Evolutionary conservation across 2,113 vertebrate genomes (phyloP), one percentile per base, ranked within the genome.

Genomic region (Rhynchomys soricoides): DNA sequence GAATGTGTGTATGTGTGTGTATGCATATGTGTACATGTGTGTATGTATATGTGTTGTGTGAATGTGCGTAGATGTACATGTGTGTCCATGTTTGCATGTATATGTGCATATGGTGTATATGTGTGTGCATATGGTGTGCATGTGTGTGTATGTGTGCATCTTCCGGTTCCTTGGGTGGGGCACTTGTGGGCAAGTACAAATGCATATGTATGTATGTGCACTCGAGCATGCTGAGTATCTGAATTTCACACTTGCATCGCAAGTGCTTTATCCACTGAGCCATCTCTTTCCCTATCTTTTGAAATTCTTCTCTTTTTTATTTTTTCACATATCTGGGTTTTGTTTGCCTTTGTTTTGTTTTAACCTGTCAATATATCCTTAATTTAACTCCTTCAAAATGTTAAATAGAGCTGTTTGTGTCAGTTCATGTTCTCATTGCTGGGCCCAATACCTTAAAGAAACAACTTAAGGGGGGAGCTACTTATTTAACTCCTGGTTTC

Each of bases 351-450:
- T 62, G 59, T 62, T 83, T 62, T 90, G 75, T 89, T 74, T 87
- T 90, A 24, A 31, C 48, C 82, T 88, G 55, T 57, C 64, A 85
- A 43, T 22, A 17, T 75, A 26, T 81, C 74, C 31, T 52, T 95
- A 66, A 50, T 92, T 75, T 43, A 73, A 74, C 87, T 75, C 83
- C 37, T 83, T 96, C 71, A 82, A 71, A 52, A 59, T 17, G 37
- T n/a, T 5, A 79, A 86, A n/a, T 64, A 34, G 45, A 86, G 59
- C 43, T 48, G 29, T n/a, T 77, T 93, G 43, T 26, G 19, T 50
- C 66, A 43, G 6, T 3, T 71, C 86, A 19, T 0, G 57, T 7
- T 70, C 11, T n/a, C 64, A 70, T 70, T 15, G 31, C 45, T 86
- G 9, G 19, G 12, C 34, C 11, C 64, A 24, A 16, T 50, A 66